Evolutionary conservation across 2,888 invertebrate species (phyloP).

Genomic region (Marasmarcha lunaedactyla): DNA sequence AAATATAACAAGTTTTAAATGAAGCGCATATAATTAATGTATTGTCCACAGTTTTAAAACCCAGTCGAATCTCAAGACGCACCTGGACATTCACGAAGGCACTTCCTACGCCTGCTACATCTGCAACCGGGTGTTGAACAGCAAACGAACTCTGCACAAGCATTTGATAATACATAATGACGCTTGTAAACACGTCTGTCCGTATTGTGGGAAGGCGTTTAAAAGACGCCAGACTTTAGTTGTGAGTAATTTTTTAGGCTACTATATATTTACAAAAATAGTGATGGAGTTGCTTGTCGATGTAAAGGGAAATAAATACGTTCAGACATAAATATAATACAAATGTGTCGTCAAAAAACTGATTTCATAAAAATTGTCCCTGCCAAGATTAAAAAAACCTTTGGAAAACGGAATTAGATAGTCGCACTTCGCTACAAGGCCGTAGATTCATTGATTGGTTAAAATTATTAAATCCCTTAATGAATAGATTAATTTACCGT

Average conservation of each 20-base stretch:
- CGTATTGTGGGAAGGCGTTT: slow-evolving; percentile 67
- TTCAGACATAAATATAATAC: no score
- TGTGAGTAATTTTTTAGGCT: no score
- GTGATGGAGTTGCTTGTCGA: neutral
- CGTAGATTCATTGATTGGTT: no score
- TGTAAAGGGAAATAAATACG: neutral
- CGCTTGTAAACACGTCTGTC: slow-evolving; percentile 61
- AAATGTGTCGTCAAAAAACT: no score
- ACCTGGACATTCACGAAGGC: slow-evolving; percentile 66
- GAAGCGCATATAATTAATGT: no score
- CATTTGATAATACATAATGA: slow-evolving; percentile 66
- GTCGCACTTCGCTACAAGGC: no score
- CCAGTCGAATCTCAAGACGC: slow-evolving; percentile 66
- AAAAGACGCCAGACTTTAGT: slow-evolving; percentile 62
- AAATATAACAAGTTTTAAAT: no score
- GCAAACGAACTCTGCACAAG: slow-evolving; percentile 63
- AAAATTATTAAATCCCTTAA: no score
- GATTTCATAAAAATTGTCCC: no score
- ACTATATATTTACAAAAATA: neutral
- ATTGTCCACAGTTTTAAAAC: slow-evolving; percentile 55
- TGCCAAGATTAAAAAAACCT: no score
- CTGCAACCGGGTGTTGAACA: slow-evolving; percentile 63
- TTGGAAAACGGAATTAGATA: no score
- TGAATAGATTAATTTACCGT: no score
- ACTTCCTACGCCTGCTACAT: slow-evolving; percentile 66